Evolutionary conservation across 1,140 invertebrate species (phyloP), one percentile per base, ranked within the genome.

Genomic region (Leptopilina boulardi): DNA sequence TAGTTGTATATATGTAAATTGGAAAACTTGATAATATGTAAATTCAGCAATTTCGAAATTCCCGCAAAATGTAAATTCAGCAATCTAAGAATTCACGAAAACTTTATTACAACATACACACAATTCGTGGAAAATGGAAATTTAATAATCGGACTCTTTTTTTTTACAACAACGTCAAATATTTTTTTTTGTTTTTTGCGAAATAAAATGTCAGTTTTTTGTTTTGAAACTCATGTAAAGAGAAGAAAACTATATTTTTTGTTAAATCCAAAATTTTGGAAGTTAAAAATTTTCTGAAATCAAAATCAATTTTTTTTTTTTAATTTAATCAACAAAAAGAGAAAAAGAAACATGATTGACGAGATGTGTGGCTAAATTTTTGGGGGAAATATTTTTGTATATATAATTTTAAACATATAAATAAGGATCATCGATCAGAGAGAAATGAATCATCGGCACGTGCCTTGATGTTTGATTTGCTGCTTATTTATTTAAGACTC

Each of bases 381-480:
- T 30, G 23, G 54, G 54, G 13, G 56, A 59, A 66, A 66, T 66
- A 34, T 66, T 66, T 38, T 59, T 30, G 15, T 11, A 66, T n/a
- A n/a, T n/a, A n/a, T n/a, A 30, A 66, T 34, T 11, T 30, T 30
- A 4, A n/a, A 30, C 26, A 13, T 18, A 51, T 66, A 66, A 66
- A 34, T 23, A 59, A 13, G 13, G 56, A 59, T 34, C 59, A 66
- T 15, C 11, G 59, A 66, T 66, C 59, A 66, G 23, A 23, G 26
- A 30, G 59, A n/a, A n/a, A 66, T 66, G 59, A 66, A 66, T 66
- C 59, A 66, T 66, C 59, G 59, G 59, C 59, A 66, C 59, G 59
- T 66, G 59, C 59, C 59, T 66, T 30, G 59, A 66, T 66, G 59
- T 30, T 66, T 66, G 59, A 66, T 66, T 66, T 66, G 59, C 59